Percentiles rank a stretch among this genome's conserved stretches.
phyloP scores from a whole-genome alignment of 2,797 vertebrate genomes.

The Smutsia temminckii region DNA sequence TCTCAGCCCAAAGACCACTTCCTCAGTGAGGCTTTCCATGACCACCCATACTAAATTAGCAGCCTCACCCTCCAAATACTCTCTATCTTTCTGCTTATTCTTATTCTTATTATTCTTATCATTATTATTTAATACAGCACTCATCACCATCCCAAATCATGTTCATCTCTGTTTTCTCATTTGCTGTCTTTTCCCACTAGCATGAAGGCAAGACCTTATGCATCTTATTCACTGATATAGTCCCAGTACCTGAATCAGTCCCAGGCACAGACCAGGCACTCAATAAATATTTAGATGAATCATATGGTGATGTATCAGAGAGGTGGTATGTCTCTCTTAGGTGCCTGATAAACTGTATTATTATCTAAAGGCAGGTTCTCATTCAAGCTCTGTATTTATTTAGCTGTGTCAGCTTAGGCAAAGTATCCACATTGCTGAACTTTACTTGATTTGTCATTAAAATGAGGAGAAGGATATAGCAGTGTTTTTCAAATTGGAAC shows the following conservation, averaged over 20 bases:
- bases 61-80: not conserved
- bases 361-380: constrained; percentile 13
- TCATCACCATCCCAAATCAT: not conserved
- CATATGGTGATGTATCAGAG: not conserved
- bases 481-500: constrained; percentile 31
- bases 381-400: constrained; percentile 10
- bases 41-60: not conserved
- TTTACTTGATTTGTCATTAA: constrained; percentile 7
- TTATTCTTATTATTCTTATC: not conserved
- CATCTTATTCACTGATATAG: not conserved
- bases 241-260: not conserved
- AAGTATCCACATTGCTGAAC: not conserved
- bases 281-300: constrained; percentile 14
- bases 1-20: not conserved
- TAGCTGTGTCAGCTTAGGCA: not conserved
- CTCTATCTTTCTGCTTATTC: not conserved
- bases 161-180: constrained; percentile 18
- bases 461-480: constrained; percentile 1
- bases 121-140: not conserved
- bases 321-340: not conserved
- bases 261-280: not conserved
- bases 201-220: not conserved
- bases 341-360: not conserved
- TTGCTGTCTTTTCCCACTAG: not conserved
- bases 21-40: not conserved